These are phyloP conservation scores for Camponotus fellah DNA, from an alignment of 2,888 invertebrate genomes.

Conservation along the genomic window DNA sequence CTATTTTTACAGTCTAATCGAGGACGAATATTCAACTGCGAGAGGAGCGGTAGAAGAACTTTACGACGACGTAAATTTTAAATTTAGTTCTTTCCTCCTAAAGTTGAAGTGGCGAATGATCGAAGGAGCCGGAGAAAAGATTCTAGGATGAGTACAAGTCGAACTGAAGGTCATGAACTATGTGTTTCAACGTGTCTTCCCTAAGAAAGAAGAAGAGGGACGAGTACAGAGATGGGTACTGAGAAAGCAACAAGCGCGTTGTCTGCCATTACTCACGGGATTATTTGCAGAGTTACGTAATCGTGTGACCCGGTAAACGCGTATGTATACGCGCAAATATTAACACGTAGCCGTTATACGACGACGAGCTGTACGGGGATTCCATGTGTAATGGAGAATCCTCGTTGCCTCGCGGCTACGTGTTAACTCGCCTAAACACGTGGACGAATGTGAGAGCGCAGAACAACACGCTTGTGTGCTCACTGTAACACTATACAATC, in stretches of 20 bases:
- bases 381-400: slow-evolving; percentile 49
- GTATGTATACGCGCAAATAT: slow-evolving; percentile 43
- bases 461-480: slow-evolving; percentile 2
- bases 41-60: neutral
- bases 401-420: slow-evolving; percentile 40
- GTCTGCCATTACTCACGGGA: slow-evolving; percentile 40
- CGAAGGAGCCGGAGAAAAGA: neutral
- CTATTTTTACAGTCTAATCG: slow-evolving; percentile 25
- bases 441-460: slow-evolving; percentile 11
- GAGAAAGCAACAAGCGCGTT: slow-evolving; percentile 19
- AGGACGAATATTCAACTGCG: neutral
- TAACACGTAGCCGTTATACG: slow-evolving; percentile 38
- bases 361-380: slow-evolving; percentile 8
- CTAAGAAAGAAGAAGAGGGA: neutral
- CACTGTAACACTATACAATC: slow-evolving; percentile 39
- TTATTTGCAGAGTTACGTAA: slow-evolving; percentile 46
- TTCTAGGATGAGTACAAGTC: neutral
- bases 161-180: slow-evolving; percentile 7
- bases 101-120: slow-evolving; percentile 25
- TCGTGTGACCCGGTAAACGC: slow-evolving; percentile 29
- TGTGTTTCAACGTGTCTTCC: neutral
- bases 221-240: neutral
- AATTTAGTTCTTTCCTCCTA: slow-evolving; percentile 41
- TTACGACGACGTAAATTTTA: slow-evolving; percentile 40
- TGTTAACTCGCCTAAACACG: slow-evolving; percentile 49